Base-by-base conservation (phyloP, 2,797 vertebrate species). In the Acestrorhynchus altus region DNA sequence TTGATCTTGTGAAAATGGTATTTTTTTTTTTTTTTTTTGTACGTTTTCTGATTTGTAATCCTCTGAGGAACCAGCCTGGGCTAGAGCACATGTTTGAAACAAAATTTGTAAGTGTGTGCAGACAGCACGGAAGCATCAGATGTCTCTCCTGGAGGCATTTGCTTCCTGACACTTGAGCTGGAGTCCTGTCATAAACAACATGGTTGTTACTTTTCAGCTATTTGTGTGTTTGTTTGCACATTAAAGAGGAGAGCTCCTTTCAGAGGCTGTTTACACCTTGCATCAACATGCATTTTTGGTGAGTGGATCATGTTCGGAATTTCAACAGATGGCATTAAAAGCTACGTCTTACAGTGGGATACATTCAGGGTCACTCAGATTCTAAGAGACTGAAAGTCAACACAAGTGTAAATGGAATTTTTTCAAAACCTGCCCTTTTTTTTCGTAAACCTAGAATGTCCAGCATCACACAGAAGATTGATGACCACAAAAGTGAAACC, bases 1-100 rank as follows among this genome's bases (percentile, higher is more conserved):
- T 70, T 70, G 49, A 54, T 54, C 49, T 54, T 7, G 15, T 40
- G 54, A 54, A 70, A 54, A 16, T 70, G 42, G 24, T 44, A 28
- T 26, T 18, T 28, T 69, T 47, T 28, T 26, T 16, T 46, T 8
- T 40, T 4, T 40, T 40, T 40, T 12, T 12, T 46, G 12, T 49
- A 16, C 13, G 10, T n/a, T 49, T 69, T 52, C 39, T 35, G 6
- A 0, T n/a, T 8, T 51, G 0, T 35, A 10, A 20, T 40, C n/a
- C 49, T 69, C 47, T 54, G 18, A 22, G 31, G n/a, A 70, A 40
- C 2, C 28, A 40, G 15, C 8, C 46, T 16, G 24, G 46, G 66
- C 64, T 26, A 16, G 7, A 66, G 59, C 59, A 18, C 59, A 61
- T 22, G 42, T 47, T 47, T 46, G 64, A 66, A 47, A 46, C 9